These are phyloP conservation scores for human DNA, from an alignment of 2,113 vertebrate genomes.

Conservation along the genomic window DNA sequence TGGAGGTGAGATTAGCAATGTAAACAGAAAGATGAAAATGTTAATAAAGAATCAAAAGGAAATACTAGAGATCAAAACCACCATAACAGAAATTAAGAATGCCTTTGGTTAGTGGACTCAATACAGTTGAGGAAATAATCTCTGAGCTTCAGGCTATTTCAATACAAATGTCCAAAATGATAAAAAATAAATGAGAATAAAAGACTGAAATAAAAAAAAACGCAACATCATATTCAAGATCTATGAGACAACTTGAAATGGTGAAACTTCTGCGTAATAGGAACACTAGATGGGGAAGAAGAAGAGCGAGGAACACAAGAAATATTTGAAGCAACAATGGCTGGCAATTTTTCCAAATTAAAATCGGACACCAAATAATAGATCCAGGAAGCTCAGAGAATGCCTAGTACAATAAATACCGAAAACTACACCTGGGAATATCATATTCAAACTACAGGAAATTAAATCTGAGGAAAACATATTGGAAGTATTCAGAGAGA, in stretches of 20 bases:
- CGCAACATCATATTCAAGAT: not conserved
- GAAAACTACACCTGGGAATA: too few species aligned
- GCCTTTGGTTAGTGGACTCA: not conserved
- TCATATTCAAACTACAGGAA: not conserved
- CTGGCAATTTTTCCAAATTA: not conserved
- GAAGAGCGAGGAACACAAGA: not conserved
- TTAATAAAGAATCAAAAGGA: not conserved
- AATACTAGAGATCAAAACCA: not conserved
- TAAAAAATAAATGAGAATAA: not conserved
- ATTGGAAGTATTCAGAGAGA: not conserved
- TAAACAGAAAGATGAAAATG: not conserved
- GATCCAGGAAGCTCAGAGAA: too few species aligned
- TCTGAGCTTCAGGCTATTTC: not conserved
- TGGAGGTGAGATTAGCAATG: not conserved
- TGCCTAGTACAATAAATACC: not conserved
- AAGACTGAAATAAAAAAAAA: not conserved
- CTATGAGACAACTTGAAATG: not conserved
- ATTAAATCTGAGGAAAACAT: not conserved
- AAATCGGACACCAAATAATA: not conserved
- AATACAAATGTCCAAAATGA: not conserved
- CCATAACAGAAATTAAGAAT: not conserved
- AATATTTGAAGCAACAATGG: not conserved
- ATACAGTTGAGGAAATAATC: not conserved
- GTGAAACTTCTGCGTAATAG: not conserved
- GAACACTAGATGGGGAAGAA: not conserved